phyloP scores from a whole-genome alignment of 2,797 vertebrate genomes.

The Thunnus albacares region DNA sequence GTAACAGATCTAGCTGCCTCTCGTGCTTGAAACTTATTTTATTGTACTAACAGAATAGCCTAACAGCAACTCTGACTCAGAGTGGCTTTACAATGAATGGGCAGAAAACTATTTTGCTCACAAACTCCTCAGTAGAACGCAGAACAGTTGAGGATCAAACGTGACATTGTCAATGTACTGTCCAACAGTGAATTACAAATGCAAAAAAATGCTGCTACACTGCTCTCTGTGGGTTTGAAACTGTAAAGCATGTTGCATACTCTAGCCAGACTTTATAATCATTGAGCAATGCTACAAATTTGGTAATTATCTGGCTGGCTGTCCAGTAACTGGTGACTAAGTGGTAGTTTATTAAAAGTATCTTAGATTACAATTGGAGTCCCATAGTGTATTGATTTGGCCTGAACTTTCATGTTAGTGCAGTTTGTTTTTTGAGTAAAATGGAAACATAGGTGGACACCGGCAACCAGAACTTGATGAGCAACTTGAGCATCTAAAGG shows the following conservation, averaged over 20 bases:
- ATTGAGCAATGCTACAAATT: slow-evolving; percentile 22
- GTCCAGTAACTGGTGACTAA: not conserved
- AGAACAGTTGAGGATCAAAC: slow-evolving; percentile 36
- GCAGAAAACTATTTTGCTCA: slow-evolving; percentile 14
- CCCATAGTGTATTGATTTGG: not conserved
- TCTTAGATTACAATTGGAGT: not conserved
- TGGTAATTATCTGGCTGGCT: slow-evolving; percentile 10
- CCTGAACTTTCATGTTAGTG: not conserved
- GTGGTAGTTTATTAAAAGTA: not conserved
- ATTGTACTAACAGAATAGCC: not conserved
- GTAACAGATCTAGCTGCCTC: slow-evolving; percentile 41
- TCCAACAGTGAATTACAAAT: slow-evolving; percentile 60
- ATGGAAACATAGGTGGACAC: not conserved
- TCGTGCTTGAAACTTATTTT: slow-evolving; percentile 30
- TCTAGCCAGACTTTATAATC: slow-evolving; percentile 48
- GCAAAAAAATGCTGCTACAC: slow-evolving; percentile 37
- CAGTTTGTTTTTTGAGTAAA: not conserved
- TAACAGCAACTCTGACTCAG: slow-evolving; percentile 26
- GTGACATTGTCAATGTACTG: slow-evolving; percentile 44
- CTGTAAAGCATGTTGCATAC: slow-evolving; percentile 52
- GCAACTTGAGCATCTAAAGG: not conserved
- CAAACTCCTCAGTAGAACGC: slow-evolving; percentile 26
- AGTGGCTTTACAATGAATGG: slow-evolving; percentile 38
- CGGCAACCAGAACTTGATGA: not conserved
- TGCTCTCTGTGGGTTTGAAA: slow-evolving; percentile 63